Base-by-base conservation (phyloP, 64 coral and sea anemone species). In the Pachyseris speciosa region DNA sequence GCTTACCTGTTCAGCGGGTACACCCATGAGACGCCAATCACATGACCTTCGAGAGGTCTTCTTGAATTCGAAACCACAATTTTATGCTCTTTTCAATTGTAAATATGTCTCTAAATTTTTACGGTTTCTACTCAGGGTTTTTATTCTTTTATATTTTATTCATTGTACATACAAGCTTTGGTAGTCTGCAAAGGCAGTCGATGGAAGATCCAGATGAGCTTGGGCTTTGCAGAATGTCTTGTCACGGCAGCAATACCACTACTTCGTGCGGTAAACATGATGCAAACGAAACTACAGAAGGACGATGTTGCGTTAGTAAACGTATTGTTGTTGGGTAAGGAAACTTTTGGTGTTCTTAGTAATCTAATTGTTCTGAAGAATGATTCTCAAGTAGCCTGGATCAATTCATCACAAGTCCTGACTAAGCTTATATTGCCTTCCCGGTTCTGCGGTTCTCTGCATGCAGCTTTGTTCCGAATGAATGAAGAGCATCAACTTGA, bases 301-400 rank as follows among this genome's bases (percentile, higher is more conserved):
- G 75, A 31, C 47, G 48, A 79, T 79, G 75, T 79, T 79, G 75
- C 37, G 48, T 79, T 10, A 79, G 37, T 29, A 32, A 79, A 34
- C 29, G 48, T 16, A 20, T 22, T 1, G 47, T 79, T 20, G 50
- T 79, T 33, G 75, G 75, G 75, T 79, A 58, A 79, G 75, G 42
- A 43, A 5, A n/a, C n/a, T n/a, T n/a, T n/a, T n/a, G n/a, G n/a
- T n/a, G n/a, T n/a, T n/a, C n/a, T n/a, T n/a, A n/a, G n/a, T n/a
- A n/a, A n/a, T n/a, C n/a, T n/a, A n/a, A n/a, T n/a, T n/a, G n/a
- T n/a, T n/a, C n/a, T n/a, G n/a, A n/a, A n/a, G n/a, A n/a, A n/a
- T n/a, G n/a, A n/a, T n/a, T n/a, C n/a, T n/a, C n/a, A n/a, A n/a
- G n/a, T n/a, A n/a, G n/a, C n/a, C n/a, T n/a, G n/a, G n/a, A n/a